Evolutionary conservation across 2,888 invertebrate genomes (phyloP).

Genomic region (Ligdia adustata): DNA sequence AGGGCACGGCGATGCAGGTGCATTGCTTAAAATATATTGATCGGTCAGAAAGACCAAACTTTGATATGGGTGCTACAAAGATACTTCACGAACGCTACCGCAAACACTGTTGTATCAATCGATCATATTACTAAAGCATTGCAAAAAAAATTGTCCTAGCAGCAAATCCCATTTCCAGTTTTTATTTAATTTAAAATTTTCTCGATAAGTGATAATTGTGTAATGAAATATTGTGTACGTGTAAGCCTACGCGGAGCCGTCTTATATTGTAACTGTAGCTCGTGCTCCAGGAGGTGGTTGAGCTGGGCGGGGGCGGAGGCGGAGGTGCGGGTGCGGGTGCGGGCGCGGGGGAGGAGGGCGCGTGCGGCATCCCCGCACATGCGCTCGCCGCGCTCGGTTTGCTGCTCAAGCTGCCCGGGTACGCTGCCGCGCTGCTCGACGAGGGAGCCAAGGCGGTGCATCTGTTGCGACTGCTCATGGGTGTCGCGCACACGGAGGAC

Average conservation of each 20-base stretch:
- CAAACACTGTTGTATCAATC: no score
- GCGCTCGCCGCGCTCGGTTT: slow-evolving; percentile 95
- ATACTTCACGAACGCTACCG: no score
- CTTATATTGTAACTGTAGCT: slow-evolving; percentile 15
- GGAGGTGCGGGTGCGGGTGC: slow-evolving; percentile 67
- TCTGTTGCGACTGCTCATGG: slow-evolving; percentile 92
- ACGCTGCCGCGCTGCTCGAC: slow-evolving; percentile 93
- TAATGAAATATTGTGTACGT: background rate
- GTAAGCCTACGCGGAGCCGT: background rate
- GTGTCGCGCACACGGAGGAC: slow-evolving; percentile 96
- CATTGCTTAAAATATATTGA: no score
- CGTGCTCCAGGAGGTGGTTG: slow-evolving; percentile 63
- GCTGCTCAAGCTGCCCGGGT: slow-evolving; percentile 94
- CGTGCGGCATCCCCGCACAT: slow-evolving; percentile 90
- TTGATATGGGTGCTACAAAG: no score
- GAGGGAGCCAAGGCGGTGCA: slow-evolving; percentile 94
- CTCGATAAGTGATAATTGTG: no score
- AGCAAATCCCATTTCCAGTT: no score
- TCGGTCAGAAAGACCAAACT: no score
- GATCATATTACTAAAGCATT: no score
- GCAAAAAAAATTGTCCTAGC: no score
- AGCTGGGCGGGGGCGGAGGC: slow-evolving; percentile 53
- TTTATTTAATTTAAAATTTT: no score
- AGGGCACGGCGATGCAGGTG: no score
- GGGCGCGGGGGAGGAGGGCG: slow-evolving; percentile 55